Conservation (phyloP, 2,888 invertebrate species). For the Nudaria mundana region DNA sequence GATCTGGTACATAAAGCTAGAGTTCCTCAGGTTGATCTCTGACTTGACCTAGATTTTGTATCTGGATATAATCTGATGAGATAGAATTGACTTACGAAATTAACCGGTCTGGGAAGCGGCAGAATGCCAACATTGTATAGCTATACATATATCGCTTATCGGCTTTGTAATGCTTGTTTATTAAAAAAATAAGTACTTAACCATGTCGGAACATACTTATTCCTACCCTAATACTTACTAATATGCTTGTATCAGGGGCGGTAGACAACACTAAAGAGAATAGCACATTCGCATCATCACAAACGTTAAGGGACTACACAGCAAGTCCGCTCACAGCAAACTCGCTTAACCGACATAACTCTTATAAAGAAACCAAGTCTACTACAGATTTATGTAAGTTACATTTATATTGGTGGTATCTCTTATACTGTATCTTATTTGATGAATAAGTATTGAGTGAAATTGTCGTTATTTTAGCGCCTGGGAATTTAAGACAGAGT, state of each 20-base stretch:
- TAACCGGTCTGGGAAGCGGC: too few species aligned
- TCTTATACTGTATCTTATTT: neutral
- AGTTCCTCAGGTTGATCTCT: too few species aligned
- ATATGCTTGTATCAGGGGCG: conserved; percentile 53
- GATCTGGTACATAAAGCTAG: too few species aligned
- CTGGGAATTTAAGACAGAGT: conserved; percentile 62
- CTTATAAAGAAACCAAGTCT: conserved; percentile 72
- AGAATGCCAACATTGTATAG: too few species aligned
- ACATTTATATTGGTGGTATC: neutral
- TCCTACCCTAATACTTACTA: conserved; percentile 14
- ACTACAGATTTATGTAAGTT: conserved; percentile 63
- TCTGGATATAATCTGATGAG: too few species aligned
- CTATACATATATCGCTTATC: neutral
- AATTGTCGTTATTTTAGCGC: conserved; percentile 40
- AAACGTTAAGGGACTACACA: conserved; percentile 55
- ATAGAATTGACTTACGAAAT: too few species aligned
- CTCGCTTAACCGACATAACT: conserved; percentile 71
- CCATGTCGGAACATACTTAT: neutral
- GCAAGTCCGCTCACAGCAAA: conserved; percentile 49
- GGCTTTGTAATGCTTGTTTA: neutral
- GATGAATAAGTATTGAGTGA: too few species aligned
- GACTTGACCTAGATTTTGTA: too few species aligned
- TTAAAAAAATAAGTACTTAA: neutral
- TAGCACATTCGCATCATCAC: conserved; percentile 44
- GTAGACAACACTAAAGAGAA: conserved; percentile 61